phyloP scores from a whole-genome alignment of 2,113 vertebrate species.

The Oplegnathus fasciatus region DNA sequence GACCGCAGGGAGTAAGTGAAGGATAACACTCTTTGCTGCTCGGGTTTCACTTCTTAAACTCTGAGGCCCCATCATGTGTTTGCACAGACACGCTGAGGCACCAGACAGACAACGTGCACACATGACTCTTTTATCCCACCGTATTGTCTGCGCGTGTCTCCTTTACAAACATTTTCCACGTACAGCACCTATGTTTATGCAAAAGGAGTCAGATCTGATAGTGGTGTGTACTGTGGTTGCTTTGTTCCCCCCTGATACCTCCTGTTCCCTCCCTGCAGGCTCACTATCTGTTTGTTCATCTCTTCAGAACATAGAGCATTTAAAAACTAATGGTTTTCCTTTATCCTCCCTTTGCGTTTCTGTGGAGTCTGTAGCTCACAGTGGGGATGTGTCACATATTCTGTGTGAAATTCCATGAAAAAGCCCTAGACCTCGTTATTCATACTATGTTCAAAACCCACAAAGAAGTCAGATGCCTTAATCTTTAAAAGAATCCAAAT shows the following conservation, averaged over 20 bases:
- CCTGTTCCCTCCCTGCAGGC: conserved; percentile 17
- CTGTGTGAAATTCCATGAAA: conserved; percentile 17
- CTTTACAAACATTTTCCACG: neutral
- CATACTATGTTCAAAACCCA: neutral
- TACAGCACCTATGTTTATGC: neutral
- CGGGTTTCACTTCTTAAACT: conserved; percentile 49
- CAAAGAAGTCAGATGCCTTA: neutral
- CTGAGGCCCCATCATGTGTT: neutral
- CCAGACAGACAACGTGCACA: neutral
- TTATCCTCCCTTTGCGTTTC: neutral
- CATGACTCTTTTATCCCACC: conserved; percentile 9
- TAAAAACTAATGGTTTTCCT: conserved; percentile 15
- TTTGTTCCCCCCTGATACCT: conserved; percentile 15
- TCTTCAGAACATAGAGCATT: conserved; percentile 14
- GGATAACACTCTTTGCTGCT: conserved; percentile 24
- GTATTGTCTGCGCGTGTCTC: neutral
- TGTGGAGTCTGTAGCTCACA: neutral
- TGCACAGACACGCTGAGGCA: neutral
- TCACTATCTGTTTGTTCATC: conserved; percentile 52
- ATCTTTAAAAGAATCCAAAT: neutral
- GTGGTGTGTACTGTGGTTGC: neutral
- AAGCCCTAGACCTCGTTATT: neutral
- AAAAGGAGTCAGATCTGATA: conserved; percentile 28
- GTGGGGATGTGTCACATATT: neutral
- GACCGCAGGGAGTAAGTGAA: neutral